phyloP scores from a whole-genome alignment of 2,797 vertebrate genomes.

The Cirrhinus mrigala region DNA sequence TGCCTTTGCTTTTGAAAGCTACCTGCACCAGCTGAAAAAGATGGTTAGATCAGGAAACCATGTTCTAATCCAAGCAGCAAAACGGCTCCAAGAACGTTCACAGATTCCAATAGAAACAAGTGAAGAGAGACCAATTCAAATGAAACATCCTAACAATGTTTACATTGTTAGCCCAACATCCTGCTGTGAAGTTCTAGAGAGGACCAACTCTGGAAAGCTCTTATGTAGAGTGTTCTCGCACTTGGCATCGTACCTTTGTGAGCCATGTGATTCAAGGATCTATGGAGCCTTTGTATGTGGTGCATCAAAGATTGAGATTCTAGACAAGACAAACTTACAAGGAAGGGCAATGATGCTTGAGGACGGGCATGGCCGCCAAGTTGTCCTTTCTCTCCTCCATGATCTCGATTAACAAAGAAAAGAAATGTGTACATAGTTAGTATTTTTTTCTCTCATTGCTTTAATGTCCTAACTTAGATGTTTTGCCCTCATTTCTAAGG shows the following conservation, averaged over 20 bases:
- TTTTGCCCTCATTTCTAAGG: not conserved
- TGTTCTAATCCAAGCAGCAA: conserved; percentile 32
- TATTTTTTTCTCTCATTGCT: not conserved
- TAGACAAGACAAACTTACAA: conserved; percentile 6
- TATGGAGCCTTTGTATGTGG: conserved; percentile 12
- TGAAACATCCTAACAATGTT: conserved; percentile 15
- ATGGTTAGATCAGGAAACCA: conserved; percentile 33
- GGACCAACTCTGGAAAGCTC: conserved; percentile 12
- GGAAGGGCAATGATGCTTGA: conserved; percentile 16
- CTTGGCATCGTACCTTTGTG: conserved; percentile 1
- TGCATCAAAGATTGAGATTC: conserved; percentile 18
- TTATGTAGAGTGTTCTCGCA: not conserved
- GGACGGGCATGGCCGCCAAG: not conserved
- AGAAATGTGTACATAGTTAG: conserved; percentile 16
- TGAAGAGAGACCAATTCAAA: conserved; percentile 9
- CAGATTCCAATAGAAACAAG: conserved; percentile 1
- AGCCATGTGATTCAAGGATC: conserved; percentile 25
- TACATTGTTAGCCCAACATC: conserved; percentile 26
- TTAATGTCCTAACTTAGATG: conserved; percentile 15
- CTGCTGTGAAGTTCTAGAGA: conserved; percentile 38
- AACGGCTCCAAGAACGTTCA: conserved; percentile 21
- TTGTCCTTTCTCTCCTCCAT: conserved; percentile 24
- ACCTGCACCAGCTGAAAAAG: too few species aligned
- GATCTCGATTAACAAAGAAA: not conserved
- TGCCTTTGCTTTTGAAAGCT: conserved; percentile 12